Evolutionary conservation across 2,797 vertebrate genomes (phyloP).

Genomic region (Alosa sapidissima): DNA sequence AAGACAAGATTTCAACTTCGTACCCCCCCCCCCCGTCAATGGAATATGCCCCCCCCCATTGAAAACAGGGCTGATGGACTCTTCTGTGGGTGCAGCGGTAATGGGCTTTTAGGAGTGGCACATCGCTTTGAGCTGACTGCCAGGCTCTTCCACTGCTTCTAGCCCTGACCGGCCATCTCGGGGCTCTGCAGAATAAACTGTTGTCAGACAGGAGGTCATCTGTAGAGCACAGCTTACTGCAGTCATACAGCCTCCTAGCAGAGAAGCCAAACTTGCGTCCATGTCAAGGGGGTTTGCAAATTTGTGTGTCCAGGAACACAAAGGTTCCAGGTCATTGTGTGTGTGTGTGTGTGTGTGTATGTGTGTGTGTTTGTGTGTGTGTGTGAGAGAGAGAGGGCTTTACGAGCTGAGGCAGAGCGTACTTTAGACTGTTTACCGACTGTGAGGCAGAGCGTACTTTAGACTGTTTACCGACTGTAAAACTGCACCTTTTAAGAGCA

Average conservation of each 20-base stretch:
- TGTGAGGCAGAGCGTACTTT: neutral
- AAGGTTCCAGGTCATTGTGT: neutral
- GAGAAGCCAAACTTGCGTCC: too few relatives aligned
- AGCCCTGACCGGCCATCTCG: neutral
- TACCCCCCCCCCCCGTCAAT: slow-evolving; percentile 25
- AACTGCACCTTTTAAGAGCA: neutral
- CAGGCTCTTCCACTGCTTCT: slow-evolving; percentile 24
- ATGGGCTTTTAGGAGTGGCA: slow-evolving; percentile 43
- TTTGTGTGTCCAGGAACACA: too few relatives aligned
- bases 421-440: too few relatives aligned
- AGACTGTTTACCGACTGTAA: neutral
- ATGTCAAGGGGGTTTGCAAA: too few relatives aligned
- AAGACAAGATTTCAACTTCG: slow-evolving; percentile 27
- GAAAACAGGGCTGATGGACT: slow-evolving; percentile 41
- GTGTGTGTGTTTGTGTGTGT: neutral
- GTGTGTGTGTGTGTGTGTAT: neutral
- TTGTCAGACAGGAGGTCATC: neutral
- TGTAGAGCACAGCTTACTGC: neutral
- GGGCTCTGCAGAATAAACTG: neutral
- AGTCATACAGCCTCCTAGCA: neutral
- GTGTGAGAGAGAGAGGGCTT: neutral
- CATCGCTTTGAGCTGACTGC: slow-evolving; percentile 50
- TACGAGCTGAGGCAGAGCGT: neutral
- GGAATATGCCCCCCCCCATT: slow-evolving; percentile 26
- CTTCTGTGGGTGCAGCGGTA: slow-evolving; percentile 41